Evolutionary conservation across 2,888 invertebrate genomes (phyloP).

Genomic region (Galeruca laticollis): DNA sequence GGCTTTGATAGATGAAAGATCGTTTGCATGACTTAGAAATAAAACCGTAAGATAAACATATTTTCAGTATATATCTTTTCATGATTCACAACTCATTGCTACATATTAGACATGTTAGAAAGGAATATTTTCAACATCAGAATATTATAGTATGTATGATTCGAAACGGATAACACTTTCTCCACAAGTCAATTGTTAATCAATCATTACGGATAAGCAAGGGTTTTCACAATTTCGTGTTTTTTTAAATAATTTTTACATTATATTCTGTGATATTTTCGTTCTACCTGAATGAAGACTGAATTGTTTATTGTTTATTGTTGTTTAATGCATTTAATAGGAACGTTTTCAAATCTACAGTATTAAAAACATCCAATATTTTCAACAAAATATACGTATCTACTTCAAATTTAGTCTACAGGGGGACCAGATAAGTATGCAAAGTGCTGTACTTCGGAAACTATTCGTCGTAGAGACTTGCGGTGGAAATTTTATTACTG

Average conservation of each 20-base stretch:
- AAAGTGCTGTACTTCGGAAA: no score
- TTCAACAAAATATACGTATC: slow-evolving; percentile 1
- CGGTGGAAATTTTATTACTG: no score
- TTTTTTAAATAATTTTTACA: slow-evolving; percentile 11
- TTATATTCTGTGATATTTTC: slow-evolving; percentile 54
- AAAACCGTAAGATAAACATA: no score
- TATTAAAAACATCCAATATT: slow-evolving; percentile 15
- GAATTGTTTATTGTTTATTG: slow-evolving; percentile 37
- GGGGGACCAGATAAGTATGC: no score
- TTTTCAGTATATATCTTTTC: neutral
- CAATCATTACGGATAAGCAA: slow-evolving; percentile 46
- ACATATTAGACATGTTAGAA: no score
- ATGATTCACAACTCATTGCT: no score
- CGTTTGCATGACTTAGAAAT: neutral
- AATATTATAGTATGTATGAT: neutral
- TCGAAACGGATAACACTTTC: neutral
- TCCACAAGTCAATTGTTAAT: slow-evolving; percentile 43
- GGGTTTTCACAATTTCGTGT: slow-evolving; percentile 46
- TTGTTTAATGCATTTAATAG: slow-evolving; percentile 33
- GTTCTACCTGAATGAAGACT: slow-evolving; percentile 44
- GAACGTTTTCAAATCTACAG: slow-evolving; percentile 20
- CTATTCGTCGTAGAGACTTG: no score
- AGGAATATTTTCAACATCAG: no score
- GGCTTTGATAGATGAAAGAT: neutral
- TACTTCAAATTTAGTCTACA: neutral